phyloP scores from a whole-genome alignment of 2,888 invertebrate genomes.

The Drosophila robusta region DNA sequence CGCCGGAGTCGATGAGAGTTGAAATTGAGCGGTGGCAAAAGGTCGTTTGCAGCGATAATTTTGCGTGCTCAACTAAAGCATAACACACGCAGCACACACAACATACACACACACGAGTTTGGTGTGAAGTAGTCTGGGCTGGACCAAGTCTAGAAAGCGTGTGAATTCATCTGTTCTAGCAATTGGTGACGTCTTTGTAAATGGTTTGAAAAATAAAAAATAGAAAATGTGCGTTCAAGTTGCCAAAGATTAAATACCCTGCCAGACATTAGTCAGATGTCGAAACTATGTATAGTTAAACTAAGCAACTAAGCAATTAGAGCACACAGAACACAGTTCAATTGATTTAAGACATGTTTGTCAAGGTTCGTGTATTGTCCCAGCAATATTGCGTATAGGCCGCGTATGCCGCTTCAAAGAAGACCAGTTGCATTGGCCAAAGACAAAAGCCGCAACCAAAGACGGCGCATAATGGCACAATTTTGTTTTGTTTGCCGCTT shows the following conservation, averaged over 20 bases:
- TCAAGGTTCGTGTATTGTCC: constrained; percentile 55
- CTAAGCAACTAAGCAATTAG: not conserved
- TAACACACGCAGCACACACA: not conserved
- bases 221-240: no score
- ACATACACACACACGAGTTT: not conserved
- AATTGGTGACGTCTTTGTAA: constrained; percentile 32
- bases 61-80: constrained; percentile 51
- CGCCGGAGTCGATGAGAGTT: constrained; percentile 57
- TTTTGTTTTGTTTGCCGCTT: constrained; percentile 22
- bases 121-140: constrained; percentile 32
- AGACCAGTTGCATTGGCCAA: constrained; percentile 39
- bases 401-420: constrained; percentile 32
- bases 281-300: no score
- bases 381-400: constrained; percentile 53
- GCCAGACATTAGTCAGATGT: no score
- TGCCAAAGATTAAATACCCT: not conserved
- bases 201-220: not conserved
- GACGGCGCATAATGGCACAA: constrained; percentile 44
- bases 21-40: constrained; percentile 32
- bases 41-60: constrained; percentile 47
- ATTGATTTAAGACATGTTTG: constrained; percentile 47
- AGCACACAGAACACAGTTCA: constrained; percentile 31
- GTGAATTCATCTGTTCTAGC: constrained; percentile 6
- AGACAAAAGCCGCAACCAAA: constrained; percentile 63
- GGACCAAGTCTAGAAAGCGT: constrained; percentile 18